Evolutionary conservation across 2,888 invertebrate genomes (phyloP).

Genomic region (Cyrtodaria siliqua): DNA sequence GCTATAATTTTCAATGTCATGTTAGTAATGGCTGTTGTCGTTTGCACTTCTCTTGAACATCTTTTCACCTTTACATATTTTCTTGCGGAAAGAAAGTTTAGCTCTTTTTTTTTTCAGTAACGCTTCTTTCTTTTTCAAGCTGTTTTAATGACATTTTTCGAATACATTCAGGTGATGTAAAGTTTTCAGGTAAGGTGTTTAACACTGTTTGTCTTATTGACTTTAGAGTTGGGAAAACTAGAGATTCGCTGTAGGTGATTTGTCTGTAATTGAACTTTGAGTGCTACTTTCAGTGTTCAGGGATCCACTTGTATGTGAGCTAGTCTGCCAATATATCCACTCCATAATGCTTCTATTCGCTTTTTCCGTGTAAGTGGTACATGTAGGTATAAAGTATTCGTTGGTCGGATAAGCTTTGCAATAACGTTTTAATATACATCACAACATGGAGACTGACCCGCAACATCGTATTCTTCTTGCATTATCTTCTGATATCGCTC

Average conservation of each 20-base stretch:
- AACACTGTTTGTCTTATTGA: not conserved
- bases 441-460: slow-evolving; percentile 28
- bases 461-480: slow-evolving; percentile 27
- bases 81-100: slow-evolving; percentile 10
- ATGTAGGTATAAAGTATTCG: not conserved
- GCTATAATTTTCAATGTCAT: too few species aligned
- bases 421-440: slow-evolving; percentile 36
- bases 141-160: slow-evolving; percentile 10
- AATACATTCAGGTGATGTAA: slow-evolving; percentile 24
- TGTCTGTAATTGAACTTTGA: not conserved
- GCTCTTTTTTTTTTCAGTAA: slow-evolving; percentile 16
- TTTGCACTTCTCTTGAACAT: not conserved
- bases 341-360: too few species aligned
- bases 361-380: not conserved
- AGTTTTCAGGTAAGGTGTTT: slow-evolving; percentile 19
- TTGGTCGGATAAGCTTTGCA: slow-evolving; percentile 18
- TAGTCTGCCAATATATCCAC: slow-evolving; percentile 14
- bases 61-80: not conserved
- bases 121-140: slow-evolving; percentile 14
- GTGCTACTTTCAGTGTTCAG: not conserved
- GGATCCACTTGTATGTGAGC: not conserved
- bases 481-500: slow-evolving; percentile 3
- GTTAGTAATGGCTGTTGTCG: too few species aligned
- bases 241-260: slow-evolving; percentile 16
- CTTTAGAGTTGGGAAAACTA: slow-evolving; percentile 22